phyloP scores from a whole-genome alignment of 2,888 invertebrate species.

The Brenthis daphne region DNA sequence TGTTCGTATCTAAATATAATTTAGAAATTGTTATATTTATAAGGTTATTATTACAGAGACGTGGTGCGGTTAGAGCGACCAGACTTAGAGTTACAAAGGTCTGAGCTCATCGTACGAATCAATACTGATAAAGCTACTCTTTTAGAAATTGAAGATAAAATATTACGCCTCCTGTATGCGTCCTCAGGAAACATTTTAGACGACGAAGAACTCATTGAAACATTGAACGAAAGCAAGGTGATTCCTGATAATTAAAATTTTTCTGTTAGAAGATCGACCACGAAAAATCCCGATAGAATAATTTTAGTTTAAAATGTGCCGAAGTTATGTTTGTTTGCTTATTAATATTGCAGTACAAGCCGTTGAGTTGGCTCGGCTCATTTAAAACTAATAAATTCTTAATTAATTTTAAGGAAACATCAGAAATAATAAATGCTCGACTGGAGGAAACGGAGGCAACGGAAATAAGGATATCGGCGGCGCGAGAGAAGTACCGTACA shows the following conservation, averaged over 20 bases:
- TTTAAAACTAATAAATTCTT: not conserved
- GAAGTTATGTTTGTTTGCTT: not conserved
- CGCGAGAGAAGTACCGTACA: constrained; percentile 92
- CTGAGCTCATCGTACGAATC: constrained; percentile 91
- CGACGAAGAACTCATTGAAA: constrained; percentile 95
- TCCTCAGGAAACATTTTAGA: constrained; percentile 95
- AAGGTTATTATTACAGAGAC: constrained; percentile 75
- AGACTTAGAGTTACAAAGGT: constrained; percentile 91
- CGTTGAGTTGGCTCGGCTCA: no score
- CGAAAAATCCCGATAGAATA: not conserved
- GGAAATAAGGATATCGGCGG: constrained; percentile 91
- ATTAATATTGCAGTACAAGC: no score
- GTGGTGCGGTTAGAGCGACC: constrained; percentile 96
- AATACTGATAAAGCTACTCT: constrained; percentile 92
- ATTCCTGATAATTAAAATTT: not conserved
- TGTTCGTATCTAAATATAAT: not conserved
- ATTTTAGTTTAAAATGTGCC: not conserved
- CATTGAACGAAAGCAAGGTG: constrained; percentile 93
- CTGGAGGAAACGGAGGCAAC: constrained; percentile 93
- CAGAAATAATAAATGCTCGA: constrained; percentile 94
- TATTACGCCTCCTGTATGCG: constrained; percentile 89
- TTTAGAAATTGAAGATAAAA: constrained; percentile 94
- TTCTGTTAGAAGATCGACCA: no score
- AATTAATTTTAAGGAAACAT: constrained; percentile 86
- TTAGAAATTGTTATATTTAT: not conserved